phyloP scores from a whole-genome alignment of 2,797 vertebrate genomes.

The Pseudochirops corinnae region DNA sequence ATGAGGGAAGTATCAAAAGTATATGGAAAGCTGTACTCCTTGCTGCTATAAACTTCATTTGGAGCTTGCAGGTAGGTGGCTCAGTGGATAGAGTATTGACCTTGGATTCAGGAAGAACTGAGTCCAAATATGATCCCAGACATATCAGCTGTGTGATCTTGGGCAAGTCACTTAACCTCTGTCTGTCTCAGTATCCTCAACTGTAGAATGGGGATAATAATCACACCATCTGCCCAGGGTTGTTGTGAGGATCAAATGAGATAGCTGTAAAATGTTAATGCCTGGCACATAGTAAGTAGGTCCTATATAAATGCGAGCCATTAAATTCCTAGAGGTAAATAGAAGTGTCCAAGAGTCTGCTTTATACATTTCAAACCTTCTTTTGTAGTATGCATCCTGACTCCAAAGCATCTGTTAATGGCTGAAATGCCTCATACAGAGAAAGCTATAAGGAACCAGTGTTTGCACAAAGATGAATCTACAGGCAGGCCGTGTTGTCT shows the following conservation, averaged over 20 bases:
- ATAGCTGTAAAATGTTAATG: neutral
- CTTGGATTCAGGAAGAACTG: neutral
- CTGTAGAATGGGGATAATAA: neutral
- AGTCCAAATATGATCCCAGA: neutral
- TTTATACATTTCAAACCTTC: neutral
- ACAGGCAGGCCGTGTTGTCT: neutral
- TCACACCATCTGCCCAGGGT: neutral
- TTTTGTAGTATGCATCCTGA: neutral
- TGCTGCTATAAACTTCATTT: neutral
- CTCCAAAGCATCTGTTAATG: neutral
- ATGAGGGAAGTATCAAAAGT: constrained; percentile 16
- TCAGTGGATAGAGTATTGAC: neutral
- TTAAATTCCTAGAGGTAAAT: neutral
- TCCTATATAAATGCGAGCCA: neutral
- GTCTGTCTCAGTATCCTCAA: neutral
- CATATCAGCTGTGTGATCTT: too few species aligned
- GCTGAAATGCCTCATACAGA: neutral
- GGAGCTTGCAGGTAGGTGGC: neutral
- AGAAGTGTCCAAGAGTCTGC: neutral
- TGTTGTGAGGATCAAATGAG: neutral
- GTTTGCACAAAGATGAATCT: neutral
- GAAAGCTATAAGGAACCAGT: neutral
- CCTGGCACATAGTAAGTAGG: neutral
- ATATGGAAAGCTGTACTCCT: neutral
- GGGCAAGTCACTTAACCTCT: neutral